Evolutionary conservation across 1,140 invertebrate genomes (phyloP), one percentile per base, ranked within the genome.

Genomic region (Lasaia peninsularis): DNA sequence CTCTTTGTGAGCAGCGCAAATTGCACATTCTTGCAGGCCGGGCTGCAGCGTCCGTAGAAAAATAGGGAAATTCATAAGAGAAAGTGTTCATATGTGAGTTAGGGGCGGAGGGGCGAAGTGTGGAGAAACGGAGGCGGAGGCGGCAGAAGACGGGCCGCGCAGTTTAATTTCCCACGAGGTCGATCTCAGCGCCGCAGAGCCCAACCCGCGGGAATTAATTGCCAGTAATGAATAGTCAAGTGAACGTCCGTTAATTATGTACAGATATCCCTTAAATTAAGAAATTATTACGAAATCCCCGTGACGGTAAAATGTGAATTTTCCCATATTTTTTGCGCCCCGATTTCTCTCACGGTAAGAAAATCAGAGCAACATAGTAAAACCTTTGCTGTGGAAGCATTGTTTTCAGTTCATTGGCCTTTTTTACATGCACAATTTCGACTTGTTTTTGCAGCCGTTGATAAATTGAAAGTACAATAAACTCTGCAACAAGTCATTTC

Each of bases 91-190:
- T 80, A 82, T 85, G 79, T 81, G 76, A 71, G 75, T 58, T 65
- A 65, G 76, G 69, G 73, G 53, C 49, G 65, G 65, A 65, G 57
- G 63, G 53, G 69, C 62, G 60, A 65, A 63, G 62, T 60, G 73
- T 68, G 63, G 69, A 67, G 75, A 69, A 69, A 58, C 62, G 71
- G 70, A 72, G 75, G 58, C 65, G 72, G 75, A 74, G 66, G 78
- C 67, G 69, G 71, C 75, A 79, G 66, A 84, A 81, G 81, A 83
- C 83, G 86, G 83, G 79, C 78, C 80, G 82, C 75, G 80, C 80
- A 86, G 80, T 88, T 88, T 88, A 88, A 88, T 88, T 88, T 88
- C 86, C 86, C 86, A 86, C 86, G 86, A 88, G 86, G 81, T 86
- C 86, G 83, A 86, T 88, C 86, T 88, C 83, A 70, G 80, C 81